A percentile compares a stretch with the other conserved stretches of the same genome.
Conservation (phyloP, 1,140 invertebrate species). For the Halictus rubicundus region DNA sequence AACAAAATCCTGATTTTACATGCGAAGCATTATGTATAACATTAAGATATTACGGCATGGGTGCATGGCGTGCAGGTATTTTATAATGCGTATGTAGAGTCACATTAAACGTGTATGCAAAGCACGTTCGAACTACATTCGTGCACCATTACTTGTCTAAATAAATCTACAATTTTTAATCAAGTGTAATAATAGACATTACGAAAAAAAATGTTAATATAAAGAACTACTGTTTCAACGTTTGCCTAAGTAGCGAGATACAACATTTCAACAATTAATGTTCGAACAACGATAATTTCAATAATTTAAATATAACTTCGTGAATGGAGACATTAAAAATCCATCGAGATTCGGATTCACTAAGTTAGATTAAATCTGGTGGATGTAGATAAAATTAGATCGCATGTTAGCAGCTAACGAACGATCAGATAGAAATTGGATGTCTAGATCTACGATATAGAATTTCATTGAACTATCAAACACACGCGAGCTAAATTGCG, state of each 20-base stretch:
- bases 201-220: too few relatives aligned
- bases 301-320: too few relatives aligned
- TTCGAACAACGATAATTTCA: too few relatives aligned
- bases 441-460: constrained; percentile 5
- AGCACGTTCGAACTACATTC: background rate
- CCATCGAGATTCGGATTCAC: background rate
- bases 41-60: constrained; percentile 8
- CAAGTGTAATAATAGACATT: too few relatives aligned
- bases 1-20: background rate
- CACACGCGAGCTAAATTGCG: background rate
- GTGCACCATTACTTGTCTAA: background rate
- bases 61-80: constrained; percentile 10
- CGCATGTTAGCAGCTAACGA: constrained; percentile 10
- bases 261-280: too few relatives aligned
- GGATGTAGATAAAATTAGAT: constrained; percentile 33
- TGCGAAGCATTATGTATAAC: constrained; percentile 4
- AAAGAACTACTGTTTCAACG: too few relatives aligned
- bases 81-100: constrained; percentile 6
- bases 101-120: background rate
- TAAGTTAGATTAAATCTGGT: constrained; percentile 16
- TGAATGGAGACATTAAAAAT: background rate
- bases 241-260: too few relatives aligned
- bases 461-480: background rate
- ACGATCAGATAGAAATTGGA: constrained; percentile 16
- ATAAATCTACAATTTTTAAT: background rate